Base-by-base conservation (phyloP, 2,113 vertebrate genomes). In the Cynoglossus semilaevis region DNA sequence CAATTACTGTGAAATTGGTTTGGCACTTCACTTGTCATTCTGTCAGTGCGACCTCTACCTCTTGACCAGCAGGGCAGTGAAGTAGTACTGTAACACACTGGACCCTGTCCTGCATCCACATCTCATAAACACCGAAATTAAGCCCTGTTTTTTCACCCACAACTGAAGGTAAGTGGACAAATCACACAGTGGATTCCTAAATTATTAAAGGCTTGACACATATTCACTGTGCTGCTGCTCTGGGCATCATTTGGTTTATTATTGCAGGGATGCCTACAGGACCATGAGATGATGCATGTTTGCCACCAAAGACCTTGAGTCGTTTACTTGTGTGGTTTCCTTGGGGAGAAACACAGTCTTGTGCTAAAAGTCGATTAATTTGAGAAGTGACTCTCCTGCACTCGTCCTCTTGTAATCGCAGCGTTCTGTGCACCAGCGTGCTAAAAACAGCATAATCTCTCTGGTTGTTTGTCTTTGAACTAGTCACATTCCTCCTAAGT, bases 381-480 rank as follows among this genome's bases (percentile, higher is more conserved):
- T 57, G 62, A 71, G 56, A 78, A 80, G 70, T 79, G 65, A 56
- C 72, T 79, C 60, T 50, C 49, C 16, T 74, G 51, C 48, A 3
- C 10, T 56, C 15, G 54, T 48, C 61, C 51, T 88, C 76, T 85
- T 63, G 72, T 76, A 83, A 84, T 83, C 78, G 59, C 71, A 75
- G 74, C 72, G 58, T 76, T 76, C 67, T 13, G 72, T 70, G 62
- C 74, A 54, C 53, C 57, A 66, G 61, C 76, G 82, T 85, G 77
- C 76, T 86, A 84, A 87, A 88, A 89, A 80, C 68, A 62, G 76
- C 73, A 72, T 89, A 88, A 89, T 90, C 85, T 83, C 74, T 72
- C 72, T 67, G 73, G 74, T 80, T 85, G 78, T 88, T 84, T 84
- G 78, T 82, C 72, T 88, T 74, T 76, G 85, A 88, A 82, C 77